A percentile compares a stretch with the other conserved stretches of the same genome.
These are phyloP conservation scores for Sciurus vulgaris DNA, from an alignment of 2,797 vertebrate genomes.

Conservation along the genomic window DNA sequence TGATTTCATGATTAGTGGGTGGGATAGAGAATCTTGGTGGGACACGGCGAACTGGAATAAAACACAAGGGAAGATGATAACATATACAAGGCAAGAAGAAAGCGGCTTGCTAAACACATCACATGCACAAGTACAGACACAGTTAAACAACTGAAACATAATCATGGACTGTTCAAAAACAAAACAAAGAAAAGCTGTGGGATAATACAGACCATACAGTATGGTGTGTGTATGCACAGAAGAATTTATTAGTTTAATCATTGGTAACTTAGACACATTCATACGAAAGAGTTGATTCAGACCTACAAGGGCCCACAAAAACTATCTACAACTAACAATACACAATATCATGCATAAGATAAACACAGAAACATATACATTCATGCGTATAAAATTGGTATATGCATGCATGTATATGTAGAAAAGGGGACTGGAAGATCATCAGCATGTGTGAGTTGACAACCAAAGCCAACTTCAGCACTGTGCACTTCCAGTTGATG, in stretches of 20 bases:
- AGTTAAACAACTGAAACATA: slow-evolving; percentile 78
- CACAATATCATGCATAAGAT: slow-evolving; percentile 93
- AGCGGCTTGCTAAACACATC: slow-evolving; percentile 82
- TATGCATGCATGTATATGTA: slow-evolving; percentile 88
- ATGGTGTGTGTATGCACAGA: slow-evolving; percentile 87
- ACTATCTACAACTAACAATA: slow-evolving; percentile 90
- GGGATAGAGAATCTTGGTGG: slow-evolving; percentile 99
- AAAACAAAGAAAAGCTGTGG: slow-evolving; percentile 78
- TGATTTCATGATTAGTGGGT: slow-evolving; percentile 99
- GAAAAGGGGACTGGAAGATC: slow-evolving; percentile 90
- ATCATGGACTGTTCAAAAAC: slow-evolving; percentile 77
- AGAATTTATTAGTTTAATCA: slow-evolving; percentile 80
- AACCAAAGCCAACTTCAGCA: slow-evolving; percentile 89
- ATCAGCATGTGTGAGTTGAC: slow-evolving; percentile 91
- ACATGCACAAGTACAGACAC: slow-evolving; percentile 88
- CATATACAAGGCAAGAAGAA: slow-evolving; percentile 86
- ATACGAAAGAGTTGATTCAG: slow-evolving; percentile 87
- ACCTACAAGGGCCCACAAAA: slow-evolving; percentile 87
- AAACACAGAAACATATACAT: slow-evolving; percentile 81
- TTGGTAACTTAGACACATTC: slow-evolving; percentile 86
- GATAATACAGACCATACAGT: slow-evolving; percentile 85
- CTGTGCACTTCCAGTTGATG: slow-evolving; percentile 93
- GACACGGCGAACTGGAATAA: slow-evolving; percentile 96
- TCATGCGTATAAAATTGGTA: slow-evolving; percentile 82
- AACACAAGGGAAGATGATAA: slow-evolving; percentile 88